These are phyloP conservation scores for Leptothorax acervorum DNA, from an alignment of 2,888 invertebrate species.

Conservation along the genomic window DNA sequence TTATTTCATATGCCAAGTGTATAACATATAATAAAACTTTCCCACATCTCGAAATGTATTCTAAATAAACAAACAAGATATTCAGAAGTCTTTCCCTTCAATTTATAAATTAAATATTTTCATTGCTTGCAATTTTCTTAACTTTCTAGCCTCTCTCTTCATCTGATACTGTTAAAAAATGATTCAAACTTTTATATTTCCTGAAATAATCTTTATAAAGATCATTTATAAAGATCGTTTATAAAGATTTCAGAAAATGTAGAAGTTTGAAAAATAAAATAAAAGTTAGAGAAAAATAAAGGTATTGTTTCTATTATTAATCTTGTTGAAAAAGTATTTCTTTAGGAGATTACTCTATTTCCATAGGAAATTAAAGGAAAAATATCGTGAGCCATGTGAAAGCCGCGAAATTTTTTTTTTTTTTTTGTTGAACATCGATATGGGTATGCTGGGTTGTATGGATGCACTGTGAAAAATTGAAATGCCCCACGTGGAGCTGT, in stretches of 20 bases:
- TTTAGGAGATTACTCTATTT: not conserved
- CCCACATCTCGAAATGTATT: not conserved
- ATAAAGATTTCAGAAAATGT: not conserved
- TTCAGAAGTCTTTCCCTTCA: not conserved
- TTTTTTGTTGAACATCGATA: constrained; percentile 4
- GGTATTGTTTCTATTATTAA: not conserved
- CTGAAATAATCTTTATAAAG: not conserved
- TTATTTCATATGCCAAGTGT: constrained; percentile 12
- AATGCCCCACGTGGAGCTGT: constrained; percentile 32
- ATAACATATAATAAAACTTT: constrained; percentile 10
- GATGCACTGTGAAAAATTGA: constrained; percentile 40
- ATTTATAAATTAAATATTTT: constrained; percentile 7
- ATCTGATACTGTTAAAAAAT: not conserved
- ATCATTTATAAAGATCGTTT: not conserved
- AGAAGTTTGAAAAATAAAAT: not conserved
- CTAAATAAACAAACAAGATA: constrained; percentile 4
- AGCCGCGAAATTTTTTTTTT: not conserved
- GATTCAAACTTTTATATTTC: not conserved
- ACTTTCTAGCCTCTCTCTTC: not conserved
- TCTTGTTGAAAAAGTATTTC: constrained; percentile 5
- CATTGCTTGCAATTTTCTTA: not conserved
- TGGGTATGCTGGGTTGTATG: constrained; percentile 6
- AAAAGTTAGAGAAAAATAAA: not conserved
- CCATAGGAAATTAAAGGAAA: not conserved
- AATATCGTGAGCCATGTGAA: not conserved